Evolutionary conservation across 2,113 vertebrate species (phyloP), one percentile per base, ranked within the genome.

Genomic region (Cephalopholis sonnerati): DNA sequence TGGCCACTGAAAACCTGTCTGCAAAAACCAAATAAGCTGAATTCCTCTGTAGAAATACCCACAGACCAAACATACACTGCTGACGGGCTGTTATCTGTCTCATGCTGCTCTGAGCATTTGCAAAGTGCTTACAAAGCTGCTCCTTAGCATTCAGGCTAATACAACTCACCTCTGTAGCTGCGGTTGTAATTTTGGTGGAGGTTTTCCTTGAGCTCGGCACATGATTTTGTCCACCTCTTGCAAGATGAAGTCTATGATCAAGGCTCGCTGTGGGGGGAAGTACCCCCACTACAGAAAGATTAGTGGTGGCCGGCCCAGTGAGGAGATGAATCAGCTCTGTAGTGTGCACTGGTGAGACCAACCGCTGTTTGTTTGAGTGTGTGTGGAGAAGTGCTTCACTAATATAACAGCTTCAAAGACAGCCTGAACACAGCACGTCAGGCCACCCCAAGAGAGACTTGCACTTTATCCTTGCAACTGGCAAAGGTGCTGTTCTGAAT

Each of bases 351-450:
- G 64, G 20, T 78, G 53, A 67, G 77, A 76, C 79, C 76, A 41
- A 81, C 76, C 44, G 74, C 82, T 87, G 79, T 74, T 79, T 89
- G 79, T 83, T 67, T 46, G 82, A 81, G 68, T 72, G 79, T 63
- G 72, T 69, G 54, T 16, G 59, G 44, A 66, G 66, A 58, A 54
- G 57, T 63, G 36, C n/a, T 13, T 46, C 51, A 50, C 58, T 76
- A 24, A 36, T 65, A 59, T 12, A 71, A 70, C 44, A 46, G 44
- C 65, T 85, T 85, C 69, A 84, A 83, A 85, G 63, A 62, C 8
- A 36, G 57, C 15, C 27, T 39, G 46, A 82, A 67, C 75, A n/a
- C 82, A 86, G 66, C 77, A 67, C 5, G 29, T 7, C 3, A 0
- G 66, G 51, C 44, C 41, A 48, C 68, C 65, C 64, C 24, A 17